A percentile compares a stretch with the other conserved stretches of the same genome.
These are phyloP conservation scores for Nesoenas mayeri DNA, from an alignment of 2,113 vertebrate genomes.

Conservation along the genomic window DNA sequence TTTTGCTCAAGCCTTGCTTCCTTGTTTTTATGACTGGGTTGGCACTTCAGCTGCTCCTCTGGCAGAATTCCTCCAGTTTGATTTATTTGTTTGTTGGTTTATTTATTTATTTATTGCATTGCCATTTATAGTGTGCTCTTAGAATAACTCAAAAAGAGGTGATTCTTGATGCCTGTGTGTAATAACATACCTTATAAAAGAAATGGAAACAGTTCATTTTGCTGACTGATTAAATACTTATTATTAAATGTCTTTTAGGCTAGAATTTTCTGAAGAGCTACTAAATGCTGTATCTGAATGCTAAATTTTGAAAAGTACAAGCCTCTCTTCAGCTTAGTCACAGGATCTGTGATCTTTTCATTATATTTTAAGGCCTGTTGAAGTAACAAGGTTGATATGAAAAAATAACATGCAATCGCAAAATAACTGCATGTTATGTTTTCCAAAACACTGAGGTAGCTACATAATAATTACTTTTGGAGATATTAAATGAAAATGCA, in stretches of 20 bases:
- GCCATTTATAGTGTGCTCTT: neutral
- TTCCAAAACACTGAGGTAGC: constrained; percentile 29
- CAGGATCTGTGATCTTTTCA: constrained; percentile 13
- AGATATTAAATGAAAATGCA: constrained; percentile 6
- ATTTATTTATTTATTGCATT: neutral
- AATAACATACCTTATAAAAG: neutral
- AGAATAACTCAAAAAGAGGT: neutral
- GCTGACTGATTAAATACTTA: neutral
- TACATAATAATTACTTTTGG: constrained; percentile 41
- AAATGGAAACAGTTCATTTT: neutral
- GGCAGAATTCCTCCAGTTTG: neutral
- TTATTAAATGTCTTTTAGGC: constrained; percentile 15
- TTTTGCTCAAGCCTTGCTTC: neutral
- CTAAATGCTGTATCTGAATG: neutral
- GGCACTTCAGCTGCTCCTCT: neutral
- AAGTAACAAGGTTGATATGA: constrained; percentile 37
- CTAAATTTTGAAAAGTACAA: neutral
- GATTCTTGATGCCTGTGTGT: neutral
- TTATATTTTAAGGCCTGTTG: constrained; percentile 18
- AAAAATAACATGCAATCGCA: constrained; percentile 36
- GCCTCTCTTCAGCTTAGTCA: constrained; percentile 9
- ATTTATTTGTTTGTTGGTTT: neutral
- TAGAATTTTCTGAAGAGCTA: constrained; percentile 1
- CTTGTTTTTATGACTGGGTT: neutral
- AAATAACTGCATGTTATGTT: constrained; percentile 23